Percentiles rank a stretch among this genome's conserved stretches.
These are phyloP conservation scores for Rhabdornis inornatus DNA, from an alignment of 2,113 vertebrate species.

Conservation along the genomic window DNA sequence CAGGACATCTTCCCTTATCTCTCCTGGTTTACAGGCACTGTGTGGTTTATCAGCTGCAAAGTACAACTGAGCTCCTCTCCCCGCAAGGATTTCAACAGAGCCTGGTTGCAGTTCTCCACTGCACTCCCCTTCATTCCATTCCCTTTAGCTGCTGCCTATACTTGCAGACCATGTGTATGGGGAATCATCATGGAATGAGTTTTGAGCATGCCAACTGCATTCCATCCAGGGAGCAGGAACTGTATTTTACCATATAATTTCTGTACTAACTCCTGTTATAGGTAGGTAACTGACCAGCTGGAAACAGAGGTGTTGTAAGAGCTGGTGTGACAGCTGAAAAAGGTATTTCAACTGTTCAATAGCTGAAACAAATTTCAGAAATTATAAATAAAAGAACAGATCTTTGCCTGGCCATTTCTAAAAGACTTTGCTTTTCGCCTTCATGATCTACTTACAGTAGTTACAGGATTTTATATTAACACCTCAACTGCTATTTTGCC, in stretches of 20 bases:
- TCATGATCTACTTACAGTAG: background rate
- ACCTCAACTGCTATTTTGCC: background rate
- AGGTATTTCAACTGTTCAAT: background rate
- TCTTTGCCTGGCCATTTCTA: background rate
- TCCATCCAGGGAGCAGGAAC: background rate
- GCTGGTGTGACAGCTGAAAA: background rate
- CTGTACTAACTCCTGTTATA: background rate
- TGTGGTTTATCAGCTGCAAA: background rate
- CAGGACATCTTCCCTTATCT: background rate
- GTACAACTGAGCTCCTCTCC: background rate
- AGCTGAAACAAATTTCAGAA: background rate
- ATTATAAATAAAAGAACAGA: background rate
- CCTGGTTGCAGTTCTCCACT: background rate
- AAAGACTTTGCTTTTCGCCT: background rate
- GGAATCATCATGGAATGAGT: background rate
- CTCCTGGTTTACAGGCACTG: accelerated
- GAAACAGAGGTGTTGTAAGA: background rate
- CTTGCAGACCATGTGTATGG: accelerated
- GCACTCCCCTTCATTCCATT: background rate
- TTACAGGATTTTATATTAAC: background rate
- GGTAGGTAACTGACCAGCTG: background rate
- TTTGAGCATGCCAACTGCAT: background rate
- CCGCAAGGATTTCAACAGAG: accelerated
- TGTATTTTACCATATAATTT: background rate
- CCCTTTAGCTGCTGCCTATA: background rate